Evolutionary conservation across 1,140 invertebrate species (phyloP).

Genomic region (Aricia agestis): DNA sequence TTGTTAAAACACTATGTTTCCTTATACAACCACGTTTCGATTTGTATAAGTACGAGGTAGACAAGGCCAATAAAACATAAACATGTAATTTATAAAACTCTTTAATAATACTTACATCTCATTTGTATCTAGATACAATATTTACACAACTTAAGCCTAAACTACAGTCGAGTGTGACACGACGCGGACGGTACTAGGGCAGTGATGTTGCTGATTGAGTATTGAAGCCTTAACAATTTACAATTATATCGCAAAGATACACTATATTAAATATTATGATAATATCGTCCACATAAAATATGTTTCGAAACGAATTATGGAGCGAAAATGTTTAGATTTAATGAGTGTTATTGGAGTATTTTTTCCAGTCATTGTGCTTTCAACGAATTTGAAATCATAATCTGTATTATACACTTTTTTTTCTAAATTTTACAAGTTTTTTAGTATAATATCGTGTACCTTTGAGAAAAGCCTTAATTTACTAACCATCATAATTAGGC

Average conservation of each 20-base stretch:
- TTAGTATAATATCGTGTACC: conserved; percentile 41
- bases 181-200: conserved; percentile 46
- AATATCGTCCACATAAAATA: neutral
- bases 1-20: no score
- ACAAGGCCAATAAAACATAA: no score
- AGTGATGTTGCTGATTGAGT: conserved; percentile 67
- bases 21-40: no score
- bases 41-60: no score
- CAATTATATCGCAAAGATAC: conserved; percentile 54
- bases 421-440: neutral
- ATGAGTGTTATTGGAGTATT: no score
- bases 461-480: conserved; percentile 42
- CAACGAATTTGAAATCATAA: neutral
- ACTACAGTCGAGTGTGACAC: neutral
- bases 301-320: neutral
- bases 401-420: neutral
- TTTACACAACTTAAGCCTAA: conserved; percentile 62
- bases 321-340: no score
- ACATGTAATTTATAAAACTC: conserved; percentile 46
- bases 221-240: conserved; percentile 50
- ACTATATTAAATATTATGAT: conserved; percentile 33
- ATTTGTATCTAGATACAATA: conserved; percentile 71
- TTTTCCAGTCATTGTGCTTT: no score
- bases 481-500: conserved; percentile 24
- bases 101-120: conserved; percentile 70